Evolutionary conservation across 2,797 vertebrate species (phyloP), one percentile per base, ranked within the genome.

Genomic region (Enteromius fasciolatus): DNA sequence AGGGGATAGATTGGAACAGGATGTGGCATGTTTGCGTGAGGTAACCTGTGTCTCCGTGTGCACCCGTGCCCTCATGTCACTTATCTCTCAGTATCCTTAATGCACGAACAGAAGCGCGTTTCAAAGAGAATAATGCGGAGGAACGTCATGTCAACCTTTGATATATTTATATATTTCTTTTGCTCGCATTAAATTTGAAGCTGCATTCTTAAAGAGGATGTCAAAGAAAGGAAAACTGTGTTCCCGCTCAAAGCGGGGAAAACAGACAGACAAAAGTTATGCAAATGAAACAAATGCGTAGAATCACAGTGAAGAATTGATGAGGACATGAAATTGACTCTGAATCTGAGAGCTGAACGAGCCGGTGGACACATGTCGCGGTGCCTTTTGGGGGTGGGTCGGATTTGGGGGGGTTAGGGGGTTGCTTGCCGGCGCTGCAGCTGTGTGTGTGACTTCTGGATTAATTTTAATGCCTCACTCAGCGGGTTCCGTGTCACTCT

Each of bases 401-500:
- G 61, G 61, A 31, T 77, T 33, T 5, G 33, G 33, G 33, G 90
- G 87, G 41, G 28, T 59, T 10, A 1, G 20, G 41, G 15, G 50
- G 73, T 3, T 8, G 50, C 17, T 64, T 57, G 36, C 61, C 18
- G 28, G 46, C 18, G 68, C 20, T 64, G 69, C 75, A 74, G 76
- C 82, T 82, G 80, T 66, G 46, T 68, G 80, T 94, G 96, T 91
- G 96, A 96, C 96, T 95, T 90, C 91, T 86, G 92, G 94, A 97
- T 97, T 93, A 95, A 97, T 97, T 98, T 97, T 97, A 98, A 98
- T 97, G 97, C 92, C 94, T 91, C 91, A 92, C 95, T 96, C 95
- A 94, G 96, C 94, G 90, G 94, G 94, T 93, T 95, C 93, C 90
- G 92, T 97, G 96, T 96, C 96, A 96, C 94, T 93, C 91, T 92